Conservation (phyloP, 2,888 invertebrate genomes). For the Eubasilissa splendida region DNA sequence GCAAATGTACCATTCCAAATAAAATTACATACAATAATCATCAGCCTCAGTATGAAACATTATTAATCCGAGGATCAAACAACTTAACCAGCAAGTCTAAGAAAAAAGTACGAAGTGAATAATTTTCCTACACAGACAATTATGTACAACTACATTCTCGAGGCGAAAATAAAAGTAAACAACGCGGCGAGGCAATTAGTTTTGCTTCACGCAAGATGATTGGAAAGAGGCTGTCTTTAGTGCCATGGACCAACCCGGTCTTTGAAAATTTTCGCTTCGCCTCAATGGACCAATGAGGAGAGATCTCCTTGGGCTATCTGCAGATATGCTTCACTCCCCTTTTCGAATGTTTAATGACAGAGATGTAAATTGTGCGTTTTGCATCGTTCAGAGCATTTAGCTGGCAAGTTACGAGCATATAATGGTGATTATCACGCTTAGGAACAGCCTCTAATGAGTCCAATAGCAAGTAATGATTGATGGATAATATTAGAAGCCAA, state of each 20-base stretch:
- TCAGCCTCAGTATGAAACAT: not conserved
- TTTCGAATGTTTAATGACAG: not conserved
- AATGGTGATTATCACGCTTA: constrained; percentile 8
- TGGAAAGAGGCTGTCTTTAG: constrained; percentile 42
- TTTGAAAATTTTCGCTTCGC: constrained; percentile 25
- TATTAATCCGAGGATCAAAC: not conserved
- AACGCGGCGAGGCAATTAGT: constrained; percentile 44
- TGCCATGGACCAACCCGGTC: constrained; percentile 49
- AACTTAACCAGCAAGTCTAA: not conserved
- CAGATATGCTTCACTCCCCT: constrained; percentile 32
- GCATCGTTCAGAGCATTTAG: constrained; percentile 16
- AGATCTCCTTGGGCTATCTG: constrained; percentile 43
- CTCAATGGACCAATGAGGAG: constrained; percentile 46
- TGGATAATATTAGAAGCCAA: constrained; percentile 1
- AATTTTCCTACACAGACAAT: constrained; percentile 31
- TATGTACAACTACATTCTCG: constrained; percentile 38
- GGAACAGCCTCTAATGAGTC: not conserved
- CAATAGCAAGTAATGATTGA: not conserved
- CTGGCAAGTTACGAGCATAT: not conserved
- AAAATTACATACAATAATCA: not conserved
- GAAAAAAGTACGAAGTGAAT: constrained; percentile 24
- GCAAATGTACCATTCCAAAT: not conserved
- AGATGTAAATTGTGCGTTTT: constrained; percentile 32
- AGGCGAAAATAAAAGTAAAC: constrained; percentile 35
- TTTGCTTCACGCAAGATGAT: constrained; percentile 40